These are phyloP conservation scores for Tamias sibiricus DNA, from an alignment of 2,113 vertebrate genomes.

Conservation along the genomic window DNA sequence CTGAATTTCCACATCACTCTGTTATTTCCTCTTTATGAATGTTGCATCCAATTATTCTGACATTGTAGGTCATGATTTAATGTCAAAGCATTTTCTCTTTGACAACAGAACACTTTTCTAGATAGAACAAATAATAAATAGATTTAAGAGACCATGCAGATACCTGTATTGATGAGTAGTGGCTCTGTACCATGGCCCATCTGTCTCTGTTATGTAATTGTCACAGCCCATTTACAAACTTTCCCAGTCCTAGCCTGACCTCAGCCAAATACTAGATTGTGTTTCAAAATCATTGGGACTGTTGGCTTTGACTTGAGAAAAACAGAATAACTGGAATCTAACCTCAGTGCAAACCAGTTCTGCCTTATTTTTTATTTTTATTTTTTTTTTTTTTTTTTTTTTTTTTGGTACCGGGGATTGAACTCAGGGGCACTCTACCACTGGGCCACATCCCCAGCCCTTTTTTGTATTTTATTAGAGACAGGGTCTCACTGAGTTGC, in stretches of 20 bases:
- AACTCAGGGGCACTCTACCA: too few species aligned
- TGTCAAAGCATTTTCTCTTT: conserved; percentile 70
- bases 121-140: conserved; percentile 55
- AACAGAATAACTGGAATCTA: conserved; percentile 35
- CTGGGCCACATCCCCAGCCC: too few species aligned
- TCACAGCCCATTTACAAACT: conserved; percentile 54
- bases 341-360: conserved; percentile 37
- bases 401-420: too few species aligned
- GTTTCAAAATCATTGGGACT: conserved; percentile 55
- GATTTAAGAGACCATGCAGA: conserved; percentile 21
- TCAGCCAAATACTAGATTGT: conserved; percentile 58
- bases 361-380: background rate
- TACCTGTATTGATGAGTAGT: conserved; percentile 39
- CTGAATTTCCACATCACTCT: conserved; percentile 52
- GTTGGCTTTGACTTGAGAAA: conserved; percentile 56
- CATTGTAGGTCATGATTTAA: conserved; percentile 57
- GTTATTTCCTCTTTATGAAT: conserved; percentile 60
- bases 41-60: conserved; percentile 56
- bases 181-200: conserved; percentile 25
- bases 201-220: conserved; percentile 45
- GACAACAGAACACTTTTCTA: conserved; percentile 54
- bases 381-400: background rate
- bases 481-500: too few species aligned
- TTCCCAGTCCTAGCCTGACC: conserved; percentile 39
- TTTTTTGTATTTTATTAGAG: too few species aligned